A percentile compares a stretch with the other conserved stretches of the same genome.
phyloP scores from a whole-genome alignment of 2,888 invertebrate genomes.

The Eristalis arbustorum region DNA sequence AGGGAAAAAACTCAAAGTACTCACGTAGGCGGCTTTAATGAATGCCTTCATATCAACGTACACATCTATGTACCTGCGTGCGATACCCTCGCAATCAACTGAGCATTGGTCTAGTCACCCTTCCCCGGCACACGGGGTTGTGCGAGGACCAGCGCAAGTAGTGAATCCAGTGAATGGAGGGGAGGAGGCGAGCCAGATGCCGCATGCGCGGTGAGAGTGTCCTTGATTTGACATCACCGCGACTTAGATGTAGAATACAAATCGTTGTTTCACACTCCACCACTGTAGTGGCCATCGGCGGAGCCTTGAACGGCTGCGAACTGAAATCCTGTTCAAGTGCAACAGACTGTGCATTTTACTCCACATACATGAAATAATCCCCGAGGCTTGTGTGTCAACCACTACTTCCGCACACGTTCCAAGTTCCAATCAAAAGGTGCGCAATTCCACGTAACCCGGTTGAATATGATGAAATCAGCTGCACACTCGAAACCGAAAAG shows the following conservation, averaged over 20 bases:
- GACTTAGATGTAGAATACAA: background rate
- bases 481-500: background rate
- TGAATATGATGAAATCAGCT: background rate
- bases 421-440: no score
- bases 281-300: slow-evolving; percentile 5
- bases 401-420: background rate
- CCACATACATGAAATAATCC: background rate
- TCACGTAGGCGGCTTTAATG: slow-evolving; percentile 21
- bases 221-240: slow-evolving; percentile 63
- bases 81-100: slow-evolving; percentile 7
- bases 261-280: background rate
- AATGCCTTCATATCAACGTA: background rate
- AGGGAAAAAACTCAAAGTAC: background rate
- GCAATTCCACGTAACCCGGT: background rate
- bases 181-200: background rate
- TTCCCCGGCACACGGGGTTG: background rate
- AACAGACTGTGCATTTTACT: slow-evolving; percentile 14
- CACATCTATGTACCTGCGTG: background rate
- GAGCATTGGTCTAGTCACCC: slow-evolving; percentile 58
- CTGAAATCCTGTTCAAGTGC: slow-evolving; percentile 36
- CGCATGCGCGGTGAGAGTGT: slow-evolving; percentile 46
- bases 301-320: slow-evolving; percentile 38
- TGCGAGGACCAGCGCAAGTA: slow-evolving; percentile 2
- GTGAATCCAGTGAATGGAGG: background rate
- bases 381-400: background rate